These are phyloP conservation scores for Aleiodes sp. DNA, from an alignment of 1,140 invertebrate species.

Conservation along the genomic window DNA sequence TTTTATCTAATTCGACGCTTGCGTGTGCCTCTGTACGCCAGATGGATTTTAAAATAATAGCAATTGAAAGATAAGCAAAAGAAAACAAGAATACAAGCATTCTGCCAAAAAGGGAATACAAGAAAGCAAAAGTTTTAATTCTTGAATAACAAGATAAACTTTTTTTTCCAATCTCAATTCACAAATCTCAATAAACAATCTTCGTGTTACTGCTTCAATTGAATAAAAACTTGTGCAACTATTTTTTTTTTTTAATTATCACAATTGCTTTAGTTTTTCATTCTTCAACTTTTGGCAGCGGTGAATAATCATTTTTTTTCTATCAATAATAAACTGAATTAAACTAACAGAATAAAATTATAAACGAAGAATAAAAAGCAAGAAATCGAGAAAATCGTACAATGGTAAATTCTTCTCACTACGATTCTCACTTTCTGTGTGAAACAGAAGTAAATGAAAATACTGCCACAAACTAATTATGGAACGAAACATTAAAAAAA, in stretches of 20 bases:
- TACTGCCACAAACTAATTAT: no score
- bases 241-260: slow-evolving; percentile 8
- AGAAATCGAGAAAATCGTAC: no score
- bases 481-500: no score
- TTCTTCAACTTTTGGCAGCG: neutral
- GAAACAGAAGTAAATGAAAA: no score
- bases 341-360: neutral
- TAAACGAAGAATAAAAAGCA: neutral
- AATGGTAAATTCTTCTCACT: no score
- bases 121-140: neutral
- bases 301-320: neutral
- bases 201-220: neutral
- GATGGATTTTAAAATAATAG: neutral
- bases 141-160: neutral
- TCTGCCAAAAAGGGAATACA: neutral
- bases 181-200: no score
- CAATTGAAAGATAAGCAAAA: neutral
- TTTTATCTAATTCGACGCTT: neutral
- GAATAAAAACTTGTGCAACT: slow-evolving; percentile 15
- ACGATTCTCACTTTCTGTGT: no score
- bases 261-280: slow-evolving; percentile 7
- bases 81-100: neutral
- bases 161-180: no score
- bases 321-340: neutral
- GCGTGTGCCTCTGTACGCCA: neutral